A percentile compares a stretch with the other conserved stretches of the same genome.
Conservation (phyloP, 2,888 invertebrate genomes). For the Cryptophagus acutangulus region DNA sequence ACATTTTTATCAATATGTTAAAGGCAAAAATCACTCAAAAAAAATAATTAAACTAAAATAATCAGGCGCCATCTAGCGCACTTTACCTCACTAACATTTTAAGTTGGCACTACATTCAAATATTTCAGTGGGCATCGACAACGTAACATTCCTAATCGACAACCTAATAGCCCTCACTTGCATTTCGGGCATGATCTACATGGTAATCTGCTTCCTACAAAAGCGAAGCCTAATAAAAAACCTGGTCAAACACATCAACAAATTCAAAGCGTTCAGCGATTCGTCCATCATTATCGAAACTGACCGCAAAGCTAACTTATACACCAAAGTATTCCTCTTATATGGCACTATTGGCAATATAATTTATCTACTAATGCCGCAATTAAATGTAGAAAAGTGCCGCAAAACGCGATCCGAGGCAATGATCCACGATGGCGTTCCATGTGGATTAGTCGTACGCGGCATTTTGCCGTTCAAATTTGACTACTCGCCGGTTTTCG, state of each 20-base stretch:
- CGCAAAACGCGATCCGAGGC: constrained; percentile 15
- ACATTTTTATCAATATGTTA: not conserved
- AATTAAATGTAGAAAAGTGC: constrained; percentile 26
- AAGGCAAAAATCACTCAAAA: too few species aligned
- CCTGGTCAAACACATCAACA: constrained; percentile 14
- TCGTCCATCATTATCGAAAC: constrained; percentile 18
- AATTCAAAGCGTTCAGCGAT: constrained; percentile 17
- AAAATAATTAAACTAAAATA: too few species aligned
- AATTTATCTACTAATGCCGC: constrained; percentile 29
- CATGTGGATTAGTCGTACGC: constrained; percentile 27
- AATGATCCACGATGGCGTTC: constrained; percentile 26
- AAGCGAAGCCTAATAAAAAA: constrained; percentile 22
- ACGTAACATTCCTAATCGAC: constrained; percentile 24
- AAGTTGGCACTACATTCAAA: too few species aligned
- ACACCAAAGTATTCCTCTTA: constrained; percentile 28
- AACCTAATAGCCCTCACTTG: constrained; percentile 29
- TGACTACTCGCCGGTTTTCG: constrained; percentile 27
- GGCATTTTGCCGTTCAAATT: constrained; percentile 28
- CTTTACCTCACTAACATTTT: too few species aligned
- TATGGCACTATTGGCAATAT: constrained; percentile 30
- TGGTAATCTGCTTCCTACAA: constrained; percentile 29
- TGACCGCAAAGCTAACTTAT: constrained; percentile 26
- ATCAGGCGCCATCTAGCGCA: too few species aligned
- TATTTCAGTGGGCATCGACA: constrained; percentile 8
- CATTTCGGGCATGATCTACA: constrained; percentile 32